phyloP scores from a whole-genome alignment of 1,140 invertebrate genomes.

The Drosophila bocqueti region DNA sequence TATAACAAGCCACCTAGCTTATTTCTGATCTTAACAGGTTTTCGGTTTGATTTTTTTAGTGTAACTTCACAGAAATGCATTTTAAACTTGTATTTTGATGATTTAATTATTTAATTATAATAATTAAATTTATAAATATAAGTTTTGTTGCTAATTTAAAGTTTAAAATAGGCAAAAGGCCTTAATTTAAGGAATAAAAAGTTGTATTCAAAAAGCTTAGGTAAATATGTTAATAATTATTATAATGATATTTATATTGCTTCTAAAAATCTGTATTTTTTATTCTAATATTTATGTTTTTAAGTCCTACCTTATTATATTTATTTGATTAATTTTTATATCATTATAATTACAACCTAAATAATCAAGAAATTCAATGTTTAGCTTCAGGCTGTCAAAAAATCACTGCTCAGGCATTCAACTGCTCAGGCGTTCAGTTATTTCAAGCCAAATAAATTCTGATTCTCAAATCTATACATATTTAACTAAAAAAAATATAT shows the following conservation, averaged over 20 bases:
- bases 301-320: not conserved
- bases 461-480: constrained; percentile 1
- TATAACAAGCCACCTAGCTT: not conserved
- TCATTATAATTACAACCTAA: no score
- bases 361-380: not conserved
- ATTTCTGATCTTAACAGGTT: not conserved
- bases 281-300: not conserved
- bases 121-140: no score
- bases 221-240: not conserved
- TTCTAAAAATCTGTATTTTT: not conserved
- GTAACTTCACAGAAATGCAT: fast-evolving
- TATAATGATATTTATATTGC: not conserved
- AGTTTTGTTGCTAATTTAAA: no score
- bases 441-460: constrained; percentile 8
- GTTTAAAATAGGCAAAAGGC: no score
- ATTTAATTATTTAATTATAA: no score
- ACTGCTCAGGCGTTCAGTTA: constrained; percentile 2
- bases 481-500: not conserved
- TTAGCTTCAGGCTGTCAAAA: not conserved
- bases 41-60: not conserved
- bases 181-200: no score
- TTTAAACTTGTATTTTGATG: no score
- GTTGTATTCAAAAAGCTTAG: not conserved
- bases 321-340: not conserved
- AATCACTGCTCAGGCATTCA: not conserved